These are phyloP conservation scores for Tanypteryx hageni DNA, from an alignment of 2,888 invertebrate species.

Conservation along the genomic window DNA sequence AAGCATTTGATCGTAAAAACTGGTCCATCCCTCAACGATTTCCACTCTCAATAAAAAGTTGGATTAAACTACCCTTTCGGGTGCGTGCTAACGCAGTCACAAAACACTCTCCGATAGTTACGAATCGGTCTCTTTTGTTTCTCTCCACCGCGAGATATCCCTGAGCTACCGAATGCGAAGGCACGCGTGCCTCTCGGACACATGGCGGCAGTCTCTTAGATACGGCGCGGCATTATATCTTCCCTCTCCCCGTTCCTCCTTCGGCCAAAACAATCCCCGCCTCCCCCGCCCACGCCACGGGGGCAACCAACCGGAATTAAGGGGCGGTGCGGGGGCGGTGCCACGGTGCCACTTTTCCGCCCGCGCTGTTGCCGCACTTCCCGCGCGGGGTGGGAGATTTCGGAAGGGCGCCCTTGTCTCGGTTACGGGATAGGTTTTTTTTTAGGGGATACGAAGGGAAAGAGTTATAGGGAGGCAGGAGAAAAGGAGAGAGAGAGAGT, in stretches of 20 bases:
- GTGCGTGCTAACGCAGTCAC: too few species aligned
- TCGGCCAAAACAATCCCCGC: constrained; percentile 60
- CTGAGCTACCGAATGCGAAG: background rate
- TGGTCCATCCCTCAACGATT: too few species aligned
- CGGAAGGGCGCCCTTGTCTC: constrained; percentile 8
- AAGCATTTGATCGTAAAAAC: too few species aligned
- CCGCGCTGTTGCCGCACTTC: constrained; percentile 37
- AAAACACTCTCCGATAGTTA: too few species aligned
- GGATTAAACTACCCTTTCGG: too few species aligned
- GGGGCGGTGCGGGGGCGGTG: constrained; percentile 59
- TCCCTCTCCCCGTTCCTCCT: background rate
- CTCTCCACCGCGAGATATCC: too few species aligned
- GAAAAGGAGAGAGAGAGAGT: background rate
- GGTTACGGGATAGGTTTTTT: background rate
- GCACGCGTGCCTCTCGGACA: background rate
- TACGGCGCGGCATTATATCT: background rate
- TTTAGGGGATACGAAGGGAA: background rate
- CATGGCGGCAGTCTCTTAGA: background rate
- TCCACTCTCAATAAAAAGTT: too few species aligned
- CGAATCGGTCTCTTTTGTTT: too few species aligned
- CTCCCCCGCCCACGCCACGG: constrained; percentile 41
- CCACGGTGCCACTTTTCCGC: constrained; percentile 23
- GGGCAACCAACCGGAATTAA: constrained; percentile 63
- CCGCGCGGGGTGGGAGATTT: background rate
- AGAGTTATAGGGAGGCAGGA: background rate